Evolutionary conservation across 2,888 invertebrate species (phyloP).

Genomic region (Herminia tarsipennalis): DNA sequence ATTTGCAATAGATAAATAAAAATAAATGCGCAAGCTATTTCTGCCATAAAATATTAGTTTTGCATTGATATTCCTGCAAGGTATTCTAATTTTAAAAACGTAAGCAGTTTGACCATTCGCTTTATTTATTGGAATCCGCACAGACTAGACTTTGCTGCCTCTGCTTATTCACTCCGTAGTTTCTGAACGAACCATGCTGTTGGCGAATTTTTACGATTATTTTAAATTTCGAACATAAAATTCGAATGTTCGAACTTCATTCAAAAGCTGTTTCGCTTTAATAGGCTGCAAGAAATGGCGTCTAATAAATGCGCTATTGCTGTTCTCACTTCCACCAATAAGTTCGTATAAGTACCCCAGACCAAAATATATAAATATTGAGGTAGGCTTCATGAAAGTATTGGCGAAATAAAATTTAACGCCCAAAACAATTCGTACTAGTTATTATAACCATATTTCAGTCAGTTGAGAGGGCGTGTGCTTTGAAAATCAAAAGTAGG

Average conservation of each 20-base stretch:
- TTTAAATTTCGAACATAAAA: conserved; percentile 43
- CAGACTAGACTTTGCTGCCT: conserved; percentile 13
- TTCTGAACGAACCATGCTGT: conserved; percentile 35
- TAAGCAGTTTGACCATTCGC: conserved; percentile 26
- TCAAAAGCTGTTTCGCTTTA: conserved; percentile 28
- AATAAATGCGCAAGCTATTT: too few relatives aligned
- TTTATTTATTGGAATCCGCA: conserved; percentile 28
- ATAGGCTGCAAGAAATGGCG: conserved; percentile 37
- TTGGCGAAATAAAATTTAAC: too few relatives aligned
- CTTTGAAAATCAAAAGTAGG: too few relatives aligned
- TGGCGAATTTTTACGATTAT: conserved; percentile 43
- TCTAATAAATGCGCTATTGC: not conserved
- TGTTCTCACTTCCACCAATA: too few relatives aligned
- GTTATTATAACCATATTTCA: too few relatives aligned
- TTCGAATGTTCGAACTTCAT: conserved; percentile 26
- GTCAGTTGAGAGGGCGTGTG: too few relatives aligned
- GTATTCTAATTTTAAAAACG: conserved; percentile 12
- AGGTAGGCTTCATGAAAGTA: too few relatives aligned
- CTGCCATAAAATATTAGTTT: too few relatives aligned
- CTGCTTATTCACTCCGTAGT: conserved; percentile 38
- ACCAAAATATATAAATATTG: too few relatives aligned
- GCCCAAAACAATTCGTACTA: too few relatives aligned
- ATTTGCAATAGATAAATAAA: too few relatives aligned
- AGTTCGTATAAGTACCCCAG: conserved; percentile 3
- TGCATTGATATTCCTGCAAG: too few relatives aligned